Conservation (phyloP, 1,140 invertebrate species). For the Protaetia brevitarsis region DNA sequence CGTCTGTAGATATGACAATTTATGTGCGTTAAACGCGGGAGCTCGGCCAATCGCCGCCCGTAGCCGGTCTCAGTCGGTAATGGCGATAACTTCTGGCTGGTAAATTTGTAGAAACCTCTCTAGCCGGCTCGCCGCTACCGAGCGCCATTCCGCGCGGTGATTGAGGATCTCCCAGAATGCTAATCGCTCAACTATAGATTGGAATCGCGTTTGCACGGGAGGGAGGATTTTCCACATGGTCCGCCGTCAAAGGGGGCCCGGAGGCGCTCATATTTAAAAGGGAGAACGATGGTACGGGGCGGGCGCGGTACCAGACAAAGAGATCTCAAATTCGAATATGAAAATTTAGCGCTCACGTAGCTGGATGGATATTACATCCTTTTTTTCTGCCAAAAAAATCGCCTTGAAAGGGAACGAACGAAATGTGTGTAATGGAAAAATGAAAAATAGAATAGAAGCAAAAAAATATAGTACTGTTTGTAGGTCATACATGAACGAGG, state of each 20-base stretch:
- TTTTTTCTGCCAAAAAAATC: no score
- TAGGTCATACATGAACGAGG: no score
- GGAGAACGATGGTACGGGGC: not conserved
- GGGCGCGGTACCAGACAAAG: not conserved
- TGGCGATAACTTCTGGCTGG: not conserved
- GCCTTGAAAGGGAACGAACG: no score
- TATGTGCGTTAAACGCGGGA: conserved; percentile 25
- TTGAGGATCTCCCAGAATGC: conserved; percentile 3
- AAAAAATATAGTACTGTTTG: no score
- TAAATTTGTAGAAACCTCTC: not conserved
- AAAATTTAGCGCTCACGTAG: no score
- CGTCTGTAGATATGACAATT: conserved; percentile 31
- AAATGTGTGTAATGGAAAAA: no score
- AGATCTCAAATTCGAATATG: not conserved
- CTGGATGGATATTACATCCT: no score
- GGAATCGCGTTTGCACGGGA: conserved; percentile 7
- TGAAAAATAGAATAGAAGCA: no score
- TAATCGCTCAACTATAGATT: conserved; percentile 2
- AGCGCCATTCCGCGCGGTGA: no score
- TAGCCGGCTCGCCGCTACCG: no score
- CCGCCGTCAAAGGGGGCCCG: not conserved
- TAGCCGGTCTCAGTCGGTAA: not conserved
- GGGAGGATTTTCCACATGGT: conserved; percentile 2
- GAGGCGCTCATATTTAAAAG: conserved; percentile 5
- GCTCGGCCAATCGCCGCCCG: not conserved